These are phyloP conservation scores for Heliconius charithonia DNA, from an alignment of 2,888 invertebrate genomes.

Conservation along the genomic window DNA sequence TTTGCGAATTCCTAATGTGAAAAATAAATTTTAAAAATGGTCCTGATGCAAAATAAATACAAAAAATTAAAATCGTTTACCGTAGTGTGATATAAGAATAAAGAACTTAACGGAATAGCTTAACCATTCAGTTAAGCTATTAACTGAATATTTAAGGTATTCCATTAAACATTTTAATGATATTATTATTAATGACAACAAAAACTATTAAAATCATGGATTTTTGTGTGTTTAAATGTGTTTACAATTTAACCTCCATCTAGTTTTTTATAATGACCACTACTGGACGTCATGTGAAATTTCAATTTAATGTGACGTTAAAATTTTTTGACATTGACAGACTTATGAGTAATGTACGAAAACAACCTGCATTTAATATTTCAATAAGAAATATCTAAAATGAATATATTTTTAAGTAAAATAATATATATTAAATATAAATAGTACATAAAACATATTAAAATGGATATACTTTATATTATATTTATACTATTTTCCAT, in stretches of 20 bases:
- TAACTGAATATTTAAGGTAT: too few relatives aligned
- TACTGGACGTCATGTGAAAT: slow-evolving; percentile 14
- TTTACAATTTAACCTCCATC: too few relatives aligned
- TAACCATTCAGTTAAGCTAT: too few relatives aligned
- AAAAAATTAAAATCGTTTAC: too few relatives aligned
- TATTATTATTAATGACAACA: too few relatives aligned
- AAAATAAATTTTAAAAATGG: too few relatives aligned
- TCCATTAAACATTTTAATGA: too few relatives aligned
- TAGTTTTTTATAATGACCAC: background rate
- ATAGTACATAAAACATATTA: slow-evolving; percentile 56
- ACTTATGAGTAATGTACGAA: slow-evolving; percentile 22
- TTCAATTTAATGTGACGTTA: slow-evolving; percentile 2
- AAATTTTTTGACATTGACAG: slow-evolving; percentile 31
- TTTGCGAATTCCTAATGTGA: too few relatives aligned
- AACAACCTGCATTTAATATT: slow-evolving; percentile 10
- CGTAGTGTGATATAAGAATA: too few relatives aligned
- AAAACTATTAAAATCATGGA: too few relatives aligned
- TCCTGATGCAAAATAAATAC: too few relatives aligned
- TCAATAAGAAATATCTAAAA: slow-evolving; percentile 21
- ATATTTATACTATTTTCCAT: slow-evolving; percentile 66
- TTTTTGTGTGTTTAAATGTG: background rate
- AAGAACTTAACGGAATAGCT: too few relatives aligned
- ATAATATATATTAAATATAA: slow-evolving; percentile 23
- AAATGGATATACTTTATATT: slow-evolving; percentile 65
- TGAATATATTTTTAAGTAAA: slow-evolving; percentile 34